phyloP scores from a whole-genome alignment of 2,113 vertebrate species.

The Paracanthobrama guichenoti region DNA sequence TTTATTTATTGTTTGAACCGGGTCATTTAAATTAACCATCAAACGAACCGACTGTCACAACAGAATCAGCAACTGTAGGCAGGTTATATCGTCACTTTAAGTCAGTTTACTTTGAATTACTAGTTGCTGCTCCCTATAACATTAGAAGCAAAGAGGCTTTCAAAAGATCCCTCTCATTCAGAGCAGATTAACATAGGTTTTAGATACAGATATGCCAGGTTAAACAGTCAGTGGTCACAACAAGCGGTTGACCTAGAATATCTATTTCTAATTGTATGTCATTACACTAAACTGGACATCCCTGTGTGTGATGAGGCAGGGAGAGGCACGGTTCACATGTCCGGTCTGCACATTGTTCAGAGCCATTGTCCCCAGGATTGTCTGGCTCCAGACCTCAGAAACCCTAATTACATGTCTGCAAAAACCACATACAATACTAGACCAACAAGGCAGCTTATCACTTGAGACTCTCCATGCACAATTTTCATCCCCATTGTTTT shows the following conservation, averaged over 20 bases:
- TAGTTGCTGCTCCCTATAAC: conserved; percentile 18
- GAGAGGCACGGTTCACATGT: conserved; percentile 57
- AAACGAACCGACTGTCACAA: neutral
- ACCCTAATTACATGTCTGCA: conserved; percentile 74
- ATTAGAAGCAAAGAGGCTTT: conserved; percentile 32
- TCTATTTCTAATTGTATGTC: conserved; percentile 54
- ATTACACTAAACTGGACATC: conserved; percentile 51
- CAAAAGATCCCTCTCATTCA: conserved; percentile 22
- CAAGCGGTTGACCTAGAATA: conserved; percentile 49
- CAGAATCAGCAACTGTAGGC: neutral
- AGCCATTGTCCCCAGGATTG: conserved; percentile 66
- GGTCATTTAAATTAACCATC: neutral
- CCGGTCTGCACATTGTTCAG: conserved; percentile 65
- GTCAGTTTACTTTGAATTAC: neutral
- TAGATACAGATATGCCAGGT: conserved; percentile 55
- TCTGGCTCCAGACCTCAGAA: conserved; percentile 72
- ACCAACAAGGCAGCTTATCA: conserved; percentile 57
- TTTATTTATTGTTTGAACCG: neutral
- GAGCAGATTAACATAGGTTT: conserved; percentile 32
- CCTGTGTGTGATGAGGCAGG: conserved; percentile 39
- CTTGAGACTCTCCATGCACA: conserved; percentile 38
- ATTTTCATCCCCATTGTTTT: conserved; percentile 52
- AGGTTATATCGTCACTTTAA: conserved; percentile 18
- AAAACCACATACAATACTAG: conserved; percentile 67
- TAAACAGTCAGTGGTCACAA: conserved; percentile 49